A percentile compares a stretch with the other conserved stretches of the same genome.
Evolutionary conservation across 1,140 invertebrate species (phyloP).

Genomic region (Euwallacea similis): DNA sequence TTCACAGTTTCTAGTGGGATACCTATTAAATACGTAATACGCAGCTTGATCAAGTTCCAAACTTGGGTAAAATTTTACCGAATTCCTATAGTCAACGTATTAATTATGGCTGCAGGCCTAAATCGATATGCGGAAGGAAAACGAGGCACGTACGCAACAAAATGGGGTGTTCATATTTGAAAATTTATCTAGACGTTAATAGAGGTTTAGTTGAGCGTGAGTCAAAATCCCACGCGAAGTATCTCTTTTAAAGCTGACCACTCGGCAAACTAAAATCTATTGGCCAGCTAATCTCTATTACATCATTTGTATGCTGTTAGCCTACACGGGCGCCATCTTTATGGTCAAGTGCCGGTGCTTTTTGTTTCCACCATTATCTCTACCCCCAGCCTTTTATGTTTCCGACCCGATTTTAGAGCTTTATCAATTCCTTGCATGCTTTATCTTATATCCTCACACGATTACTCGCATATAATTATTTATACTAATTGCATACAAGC

Average conservation of each 20-base stretch:
- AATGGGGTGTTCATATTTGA: conserved; percentile 23
- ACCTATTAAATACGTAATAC: conserved; percentile 11
- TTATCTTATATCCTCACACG: conserved; percentile 1
- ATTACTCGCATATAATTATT: too few relatives aligned
- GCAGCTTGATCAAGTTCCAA: conserved; percentile 7
- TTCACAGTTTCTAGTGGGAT: not conserved
- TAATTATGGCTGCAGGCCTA: conserved; percentile 14
- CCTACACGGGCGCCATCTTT: conserved; percentile 27
- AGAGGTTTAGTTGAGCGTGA: conserved; percentile 19
- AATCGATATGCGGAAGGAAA: conserved; percentile 19
- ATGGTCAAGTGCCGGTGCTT: conserved; percentile 31
- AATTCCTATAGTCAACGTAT: conserved; percentile 9
- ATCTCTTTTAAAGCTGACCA: conserved; percentile 25
- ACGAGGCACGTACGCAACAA: conserved; percentile 20
- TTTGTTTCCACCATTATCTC: conserved; percentile 29
- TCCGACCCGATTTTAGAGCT: conserved; percentile 29
- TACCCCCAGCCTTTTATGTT: conserved; percentile 22
- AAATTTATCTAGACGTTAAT: conserved; percentile 19
- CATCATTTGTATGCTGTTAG: conserved; percentile 34
- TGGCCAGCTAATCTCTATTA: conserved; percentile 33
- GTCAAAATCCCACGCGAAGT: conserved; percentile 13
- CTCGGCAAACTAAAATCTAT: conserved; percentile 22
- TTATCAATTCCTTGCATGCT: conserved; percentile 33
- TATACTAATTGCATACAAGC: too few relatives aligned
- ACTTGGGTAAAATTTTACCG: conserved; percentile 11